Conservation (phyloP, 1,140 invertebrate species). For the Heliconius hewitsoni region DNA sequence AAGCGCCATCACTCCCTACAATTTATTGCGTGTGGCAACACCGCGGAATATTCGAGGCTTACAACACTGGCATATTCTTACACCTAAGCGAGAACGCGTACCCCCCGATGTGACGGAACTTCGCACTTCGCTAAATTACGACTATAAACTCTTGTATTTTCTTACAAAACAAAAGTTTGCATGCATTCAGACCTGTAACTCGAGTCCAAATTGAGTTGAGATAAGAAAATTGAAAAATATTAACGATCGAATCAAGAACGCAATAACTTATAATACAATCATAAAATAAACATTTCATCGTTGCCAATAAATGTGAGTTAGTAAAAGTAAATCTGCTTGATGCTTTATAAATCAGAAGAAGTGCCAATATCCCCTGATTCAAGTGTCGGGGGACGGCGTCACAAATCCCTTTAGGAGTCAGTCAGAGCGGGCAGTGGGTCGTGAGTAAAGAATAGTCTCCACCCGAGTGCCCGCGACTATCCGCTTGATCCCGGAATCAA, state of each 20-base stretch:
- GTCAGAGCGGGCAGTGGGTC: constrained; percentile 64
- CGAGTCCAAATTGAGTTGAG: constrained; percentile 37
- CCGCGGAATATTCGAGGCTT: constrained; percentile 69
- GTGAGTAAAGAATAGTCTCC: constrained; percentile 74
- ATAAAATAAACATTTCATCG: constrained; percentile 22
- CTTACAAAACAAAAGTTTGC: constrained; percentile 38
- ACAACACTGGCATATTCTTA: constrained; percentile 63
- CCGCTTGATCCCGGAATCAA: constrained; percentile 76
- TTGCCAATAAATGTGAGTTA: neutral
- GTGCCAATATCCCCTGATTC: constrained; percentile 39
- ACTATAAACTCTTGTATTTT: constrained; percentile 51
- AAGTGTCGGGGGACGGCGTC: constrained; percentile 50
- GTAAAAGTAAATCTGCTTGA: neutral
- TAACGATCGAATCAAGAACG: constrained; percentile 22
- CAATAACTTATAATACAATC: constrained; percentile 21
- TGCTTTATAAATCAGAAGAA: constrained; percentile 27
- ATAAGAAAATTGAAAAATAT: constrained; percentile 35
- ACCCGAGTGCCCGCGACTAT: constrained; percentile 61
- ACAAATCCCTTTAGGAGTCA: constrained; percentile 65
- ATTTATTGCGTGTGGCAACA: constrained; percentile 74
- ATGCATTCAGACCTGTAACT: constrained; percentile 32
- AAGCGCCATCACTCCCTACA: constrained; percentile 69
- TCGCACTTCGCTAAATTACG: constrained; percentile 78
- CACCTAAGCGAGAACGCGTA: constrained; percentile 63
- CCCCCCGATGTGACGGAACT: constrained; percentile 78